phyloP scores from a whole-genome alignment of 2,888 invertebrate genomes.

The Meteorus colon region DNA sequence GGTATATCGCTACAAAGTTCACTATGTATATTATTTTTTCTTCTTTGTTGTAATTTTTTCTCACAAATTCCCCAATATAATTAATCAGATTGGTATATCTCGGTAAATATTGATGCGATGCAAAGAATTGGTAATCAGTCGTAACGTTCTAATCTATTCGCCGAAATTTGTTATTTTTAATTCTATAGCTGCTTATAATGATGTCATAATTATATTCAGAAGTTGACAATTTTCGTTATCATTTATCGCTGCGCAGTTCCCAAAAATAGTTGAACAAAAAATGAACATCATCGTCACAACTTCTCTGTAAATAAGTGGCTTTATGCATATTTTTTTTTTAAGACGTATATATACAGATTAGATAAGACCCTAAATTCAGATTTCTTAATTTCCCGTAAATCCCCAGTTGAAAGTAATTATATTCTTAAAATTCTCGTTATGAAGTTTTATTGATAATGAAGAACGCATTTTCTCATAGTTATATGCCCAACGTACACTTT shows the following conservation, averaged over 20 bases:
- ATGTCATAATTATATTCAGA: slow-evolving; percentile 8
- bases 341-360: slow-evolving; percentile 56
- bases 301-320: neutral
- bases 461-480: slow-evolving; percentile 18
- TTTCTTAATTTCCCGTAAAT: slow-evolving; percentile 46
- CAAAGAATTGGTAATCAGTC: neutral
- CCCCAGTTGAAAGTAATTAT: slow-evolving; percentile 53
- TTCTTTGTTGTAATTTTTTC: slow-evolving; percentile 1
- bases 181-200: neutral
- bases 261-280: neutral
- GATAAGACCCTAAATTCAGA: slow-evolving; percentile 57
- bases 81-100: neutral
- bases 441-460: neutral
- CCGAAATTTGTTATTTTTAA: neutral
- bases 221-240: neutral
- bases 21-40: neutral
- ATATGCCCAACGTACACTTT: slow-evolving; percentile 37
- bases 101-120: neutral
- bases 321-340: neutral
- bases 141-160: slow-evolving; percentile 8
- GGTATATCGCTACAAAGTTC: slow-evolving; percentile 48
- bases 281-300: neutral
- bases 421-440: slow-evolving; percentile 42
- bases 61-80: neutral
- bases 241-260: neutral